Conservation (phyloP, 2,113 vertebrate species). For the Labeo rohita region DNA sequence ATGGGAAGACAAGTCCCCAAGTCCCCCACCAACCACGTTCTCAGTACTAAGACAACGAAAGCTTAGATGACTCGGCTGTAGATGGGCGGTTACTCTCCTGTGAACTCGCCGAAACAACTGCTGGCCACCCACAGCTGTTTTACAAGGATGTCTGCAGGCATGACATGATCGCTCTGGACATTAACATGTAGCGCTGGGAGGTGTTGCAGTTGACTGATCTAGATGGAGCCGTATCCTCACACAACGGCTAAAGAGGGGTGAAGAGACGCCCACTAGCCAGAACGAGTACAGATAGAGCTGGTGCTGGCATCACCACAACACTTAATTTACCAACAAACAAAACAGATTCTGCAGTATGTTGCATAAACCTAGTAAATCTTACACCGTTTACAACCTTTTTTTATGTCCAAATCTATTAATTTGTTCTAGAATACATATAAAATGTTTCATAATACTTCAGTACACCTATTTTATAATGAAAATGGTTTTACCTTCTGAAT, state of each 20-base stretch:
- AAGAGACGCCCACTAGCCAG: slow-evolving; percentile 1
- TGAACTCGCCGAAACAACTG: slow-evolving; percentile 14
- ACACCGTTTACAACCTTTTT: background rate
- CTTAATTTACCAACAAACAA: background rate
- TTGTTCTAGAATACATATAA: background rate
- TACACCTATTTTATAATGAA: background rate
- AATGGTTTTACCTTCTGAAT: background rate
- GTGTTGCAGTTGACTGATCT: slow-evolving; percentile 11
- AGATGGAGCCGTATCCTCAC: slow-evolving; percentile 5
- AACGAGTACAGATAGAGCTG: background rate
- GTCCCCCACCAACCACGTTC: background rate
- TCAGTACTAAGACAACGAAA: background rate
- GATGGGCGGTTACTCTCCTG: slow-evolving; percentile 8
- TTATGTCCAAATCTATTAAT: background rate
- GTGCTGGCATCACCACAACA: background rate
- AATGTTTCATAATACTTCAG: background rate
- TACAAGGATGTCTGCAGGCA: slow-evolving; percentile 25
- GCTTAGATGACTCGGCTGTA: background rate
- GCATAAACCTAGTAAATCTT: background rate
- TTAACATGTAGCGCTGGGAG: slow-evolving; percentile 10
- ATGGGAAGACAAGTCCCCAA: slow-evolving; percentile 2
- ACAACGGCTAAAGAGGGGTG: slow-evolving; percentile 5
- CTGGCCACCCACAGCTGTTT: slow-evolving; percentile 25
- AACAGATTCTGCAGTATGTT: background rate
- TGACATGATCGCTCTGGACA: slow-evolving; percentile 1